Evolutionary conservation across 1,140 invertebrate genomes (phyloP), one percentile per base, ranked within the genome.

Genomic region (Zaprionus tsacasi): DNA sequence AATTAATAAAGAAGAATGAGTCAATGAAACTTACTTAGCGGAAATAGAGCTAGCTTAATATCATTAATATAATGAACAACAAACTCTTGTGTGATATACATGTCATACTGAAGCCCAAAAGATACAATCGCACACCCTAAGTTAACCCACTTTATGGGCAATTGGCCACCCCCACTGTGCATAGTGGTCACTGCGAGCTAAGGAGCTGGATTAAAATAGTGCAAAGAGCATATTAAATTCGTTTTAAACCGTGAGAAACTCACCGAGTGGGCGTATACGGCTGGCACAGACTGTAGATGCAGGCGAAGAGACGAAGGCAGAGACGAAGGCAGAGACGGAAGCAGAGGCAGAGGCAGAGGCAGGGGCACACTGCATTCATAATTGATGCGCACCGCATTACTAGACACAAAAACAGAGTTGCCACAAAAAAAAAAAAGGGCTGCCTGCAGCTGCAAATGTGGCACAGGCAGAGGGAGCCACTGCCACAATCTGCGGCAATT

Each of bases 191-290:
- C 13, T 58, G 6, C 7, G 21, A 36, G 38, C 21, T 35, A 65
- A 36, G 55, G 63, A 33, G 52, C 25, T 8, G 45, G 45, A 50
- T 50, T 65, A 36, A 65, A 65, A 65, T 65, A 65, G 63, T 65
- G 50, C 63, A 70, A 83, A 87, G 63, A 75, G 77, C 80, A 88
- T 87, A 87, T 87, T 80, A 83, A 87, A 87, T 82, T 74, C 64
- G 80, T 78, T 88, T 87, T 82, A 63, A 80, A 76, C 80, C 83
- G 80, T 87, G 82, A 83, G 82, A 87, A 87, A 83, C 76, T 70
- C 64, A 57, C 50, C 70, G 74, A 87, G 73, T 87, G 82, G 83
- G 83, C 82, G 79, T 78, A 66, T 55, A 54, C 38, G 50, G 33
- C 55, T 43, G 36, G 25, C 25, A 35, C 11, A 48, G 70, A 12